Evolutionary conservation across 1,140 invertebrate species (phyloP).

Genomic region (Dinothrombium tinctorium): DNA sequence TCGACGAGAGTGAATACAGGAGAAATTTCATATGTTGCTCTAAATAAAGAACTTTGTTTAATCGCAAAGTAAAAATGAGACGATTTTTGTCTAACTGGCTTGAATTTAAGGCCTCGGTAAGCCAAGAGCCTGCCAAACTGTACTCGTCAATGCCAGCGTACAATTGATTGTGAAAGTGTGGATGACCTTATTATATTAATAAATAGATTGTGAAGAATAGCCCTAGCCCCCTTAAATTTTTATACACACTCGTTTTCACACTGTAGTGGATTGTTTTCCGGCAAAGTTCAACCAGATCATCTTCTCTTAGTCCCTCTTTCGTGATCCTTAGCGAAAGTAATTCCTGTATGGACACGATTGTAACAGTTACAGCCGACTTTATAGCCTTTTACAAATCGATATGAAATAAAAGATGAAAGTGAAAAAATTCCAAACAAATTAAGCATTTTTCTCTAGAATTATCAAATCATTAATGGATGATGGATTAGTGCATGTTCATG

Average conservation of each 20-base stretch:
- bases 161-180: slow-evolving; percentile 91
- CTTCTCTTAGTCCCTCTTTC: slow-evolving; percentile 49
- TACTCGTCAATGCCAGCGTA: slow-evolving; percentile 79
- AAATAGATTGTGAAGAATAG: background rate
- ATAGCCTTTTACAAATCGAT: no score
- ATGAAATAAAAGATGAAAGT: no score
- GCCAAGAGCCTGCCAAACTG: slow-evolving; percentile 86
- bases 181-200: slow-evolving; percentile 42
- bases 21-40: slow-evolving; percentile 85
- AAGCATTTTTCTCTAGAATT: no score
- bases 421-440: no score
- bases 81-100: slow-evolving; percentile 79
- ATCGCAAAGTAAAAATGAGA: background rate
- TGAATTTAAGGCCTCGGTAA: slow-evolving; percentile 86
- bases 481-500: no score
- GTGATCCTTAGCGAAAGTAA: slow-evolving; percentile 60
- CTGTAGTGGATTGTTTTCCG: slow-evolving; percentile 73
- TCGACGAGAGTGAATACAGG: slow-evolving; percentile 98
- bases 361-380: no score
- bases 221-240: background rate
- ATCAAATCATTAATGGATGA: no score
- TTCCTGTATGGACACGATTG: slow-evolving; percentile 30
- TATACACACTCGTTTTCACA: slow-evolving; percentile 40
- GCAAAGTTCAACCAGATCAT: slow-evolving; percentile 72
- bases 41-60: background rate